Base-by-base conservation (phyloP, 1,140 invertebrate genomes). In the Drosophila busckii region DNA sequence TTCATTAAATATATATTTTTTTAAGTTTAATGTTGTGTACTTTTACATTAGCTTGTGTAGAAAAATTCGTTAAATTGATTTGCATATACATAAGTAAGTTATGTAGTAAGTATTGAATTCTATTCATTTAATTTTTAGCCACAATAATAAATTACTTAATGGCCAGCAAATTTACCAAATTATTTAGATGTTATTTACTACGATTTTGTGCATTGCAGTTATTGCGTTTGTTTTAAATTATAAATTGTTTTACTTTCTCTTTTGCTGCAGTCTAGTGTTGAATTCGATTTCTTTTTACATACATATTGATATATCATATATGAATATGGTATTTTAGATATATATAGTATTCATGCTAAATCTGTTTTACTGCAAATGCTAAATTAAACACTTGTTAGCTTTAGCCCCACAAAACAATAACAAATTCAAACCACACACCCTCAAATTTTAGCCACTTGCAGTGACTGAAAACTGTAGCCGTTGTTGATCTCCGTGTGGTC, bases 11-110 rank as follows among this genome's bases (percentile, higher is more conserved):
- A 23, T 32, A 22, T 15, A 32, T 49, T 15, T 25, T 37, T 32
- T 49, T 28, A 23, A 34, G 15, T 20, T 49, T 22, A 35, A 35
- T 34, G 26, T 31, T 22, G 32, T 44, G 41, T 40, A 76, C 35
- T 64, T 68, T 80, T 80, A 80, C 64, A 80, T 82, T 80, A 69
- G 65, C 69, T n/a, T 80, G 75, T 80, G 75, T 80, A 80, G 75
- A 80, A 80, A 80, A 80, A 80, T 80, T 80, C 73, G 73, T 73
- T 80, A 82, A 82, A 82, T 80, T 82, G 73, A 80, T 82, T 80
- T 80, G 73, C 75, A 64, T 80, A 73, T 61, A 63, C 53, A 61
- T 63, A 58, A 37, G 44, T 58, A 28, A 22, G 23, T 44, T 44
- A 17, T 12, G 20, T n/a, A 7, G 9, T 23, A 10, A 13, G 4